Evolutionary conservation across 2,888 invertebrate genomes (phyloP).

Genomic region (Drosophila rellima): DNA sequence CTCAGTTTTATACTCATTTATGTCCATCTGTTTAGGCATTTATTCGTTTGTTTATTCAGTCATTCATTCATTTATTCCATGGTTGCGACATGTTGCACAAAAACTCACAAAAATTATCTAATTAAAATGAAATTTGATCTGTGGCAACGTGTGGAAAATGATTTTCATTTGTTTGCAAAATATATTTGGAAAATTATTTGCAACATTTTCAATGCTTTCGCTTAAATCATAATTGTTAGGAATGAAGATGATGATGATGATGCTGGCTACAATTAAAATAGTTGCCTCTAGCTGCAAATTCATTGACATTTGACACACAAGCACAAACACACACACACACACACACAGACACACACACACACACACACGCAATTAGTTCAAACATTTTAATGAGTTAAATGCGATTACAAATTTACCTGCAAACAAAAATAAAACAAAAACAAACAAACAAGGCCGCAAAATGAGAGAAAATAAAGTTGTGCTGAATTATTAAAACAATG

Average conservation of each 20-base stretch:
- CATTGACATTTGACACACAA: constrained; percentile 39
- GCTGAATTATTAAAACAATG: constrained; percentile 3
- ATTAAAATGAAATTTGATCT: constrained; percentile 20
- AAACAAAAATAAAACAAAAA: neutral
- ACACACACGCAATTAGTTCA: constrained; percentile 16
- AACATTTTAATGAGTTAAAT: constrained; percentile 27
- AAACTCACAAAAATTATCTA: constrained; percentile 7
- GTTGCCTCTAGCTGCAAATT: constrained; percentile 41
- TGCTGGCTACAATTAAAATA: constrained; percentile 48
- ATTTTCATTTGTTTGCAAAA: constrained; percentile 7
- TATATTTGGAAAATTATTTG: constrained; percentile 23
- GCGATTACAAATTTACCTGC: constrained; percentile 15
- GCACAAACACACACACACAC: constrained; percentile 10
- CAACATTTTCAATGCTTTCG: constrained; percentile 6
- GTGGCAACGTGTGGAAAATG: neutral
- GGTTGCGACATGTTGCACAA: neutral
- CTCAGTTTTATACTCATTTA: neutral
- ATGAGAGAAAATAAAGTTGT: neutral
- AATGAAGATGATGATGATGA: neutral
- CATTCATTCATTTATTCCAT: constrained; percentile 1
- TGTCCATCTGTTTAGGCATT: neutral
- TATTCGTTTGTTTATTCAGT: neutral
- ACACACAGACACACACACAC: constrained; percentile 2
- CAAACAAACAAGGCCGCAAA: neutral
- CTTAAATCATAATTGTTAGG: constrained; percentile 16